These are phyloP conservation scores for Cantharis lateralis DNA, from an alignment of 2,888 invertebrate genomes.

Conservation along the genomic window DNA sequence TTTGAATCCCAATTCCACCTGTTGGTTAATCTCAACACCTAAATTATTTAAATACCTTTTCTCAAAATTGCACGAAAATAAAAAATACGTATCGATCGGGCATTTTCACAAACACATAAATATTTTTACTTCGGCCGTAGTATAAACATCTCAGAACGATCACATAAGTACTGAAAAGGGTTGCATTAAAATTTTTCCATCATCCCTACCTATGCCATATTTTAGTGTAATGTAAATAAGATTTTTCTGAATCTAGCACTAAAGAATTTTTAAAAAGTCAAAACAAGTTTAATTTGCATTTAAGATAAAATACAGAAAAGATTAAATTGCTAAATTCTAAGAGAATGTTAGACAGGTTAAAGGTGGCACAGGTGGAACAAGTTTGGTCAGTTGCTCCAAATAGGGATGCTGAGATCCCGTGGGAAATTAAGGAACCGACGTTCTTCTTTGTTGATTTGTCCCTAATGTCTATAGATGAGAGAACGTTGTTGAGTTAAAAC, in stretches of 20 bases:
- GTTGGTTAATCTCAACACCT: neutral
- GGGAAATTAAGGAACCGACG: conserved; percentile 47
- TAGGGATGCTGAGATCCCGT: conserved; percentile 47
- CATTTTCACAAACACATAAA: neutral
- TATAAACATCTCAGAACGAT: neutral
- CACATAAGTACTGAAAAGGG: neutral
- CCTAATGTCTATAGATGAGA: conserved; percentile 15
- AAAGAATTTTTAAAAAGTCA: neutral
- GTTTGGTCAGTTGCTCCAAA: conserved; percentile 48
- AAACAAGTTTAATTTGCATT: conserved; percentile 5
- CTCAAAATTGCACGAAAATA: neutral
- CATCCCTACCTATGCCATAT: neutral
- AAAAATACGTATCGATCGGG: neutral
- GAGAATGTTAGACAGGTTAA: conserved; percentile 33
- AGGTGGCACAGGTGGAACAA: conserved; percentile 41
- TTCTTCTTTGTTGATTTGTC: conserved; percentile 25
- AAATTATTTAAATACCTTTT: neutral
- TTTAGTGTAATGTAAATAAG: neutral
- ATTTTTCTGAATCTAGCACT: neutral
- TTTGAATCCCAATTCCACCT: neutral
- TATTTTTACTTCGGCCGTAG: neutral
- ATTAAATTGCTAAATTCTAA: conserved; percentile 22
- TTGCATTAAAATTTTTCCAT: neutral
- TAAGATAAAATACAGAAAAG: conserved; percentile 9
- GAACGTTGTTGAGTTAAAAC: conserved; percentile 7